These are phyloP conservation scores for Siniperca scherzeri DNA, from an alignment of 2,797 vertebrate species.

Conservation along the genomic window DNA sequence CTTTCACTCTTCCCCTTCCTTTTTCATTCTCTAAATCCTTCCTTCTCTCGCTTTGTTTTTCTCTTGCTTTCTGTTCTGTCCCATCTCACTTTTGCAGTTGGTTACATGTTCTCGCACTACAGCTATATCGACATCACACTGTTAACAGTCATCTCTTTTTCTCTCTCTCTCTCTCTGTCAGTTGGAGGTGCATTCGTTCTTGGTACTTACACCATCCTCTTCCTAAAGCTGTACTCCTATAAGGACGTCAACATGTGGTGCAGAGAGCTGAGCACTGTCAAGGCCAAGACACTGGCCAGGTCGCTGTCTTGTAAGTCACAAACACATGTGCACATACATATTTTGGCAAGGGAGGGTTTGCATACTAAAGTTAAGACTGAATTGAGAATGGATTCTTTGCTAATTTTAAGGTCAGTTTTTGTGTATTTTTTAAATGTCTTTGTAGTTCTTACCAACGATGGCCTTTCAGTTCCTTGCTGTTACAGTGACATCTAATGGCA, in stretches of 20 bases:
- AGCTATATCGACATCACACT: background rate
- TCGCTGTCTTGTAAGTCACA: constrained; percentile 88
- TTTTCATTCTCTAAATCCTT: background rate
- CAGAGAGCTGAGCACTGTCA: constrained; percentile 82
- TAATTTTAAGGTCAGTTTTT: background rate
- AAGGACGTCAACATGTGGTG: constrained; percentile 93
- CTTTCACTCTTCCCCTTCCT: constrained; percentile 1
- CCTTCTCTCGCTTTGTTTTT: background rate
- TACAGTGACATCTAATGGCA: constrained; percentile 75
- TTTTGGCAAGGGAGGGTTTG: background rate
- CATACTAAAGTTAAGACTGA: background rate
- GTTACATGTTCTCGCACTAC: background rate
- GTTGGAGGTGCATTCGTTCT: constrained; percentile 88
- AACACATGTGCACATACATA: background rate
- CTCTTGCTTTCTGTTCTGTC: background rate
- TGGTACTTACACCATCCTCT: constrained; percentile 87
- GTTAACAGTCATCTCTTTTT: constrained; percentile 5
- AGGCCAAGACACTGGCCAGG: constrained; percentile 81
- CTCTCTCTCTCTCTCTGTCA: constrained; percentile 61
- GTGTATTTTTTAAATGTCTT: background rate
- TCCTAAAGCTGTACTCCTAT: constrained; percentile 94
- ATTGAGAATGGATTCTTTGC: background rate
- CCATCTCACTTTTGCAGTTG: background rate
- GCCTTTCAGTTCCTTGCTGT: constrained; percentile 1
- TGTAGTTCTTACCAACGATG: background rate